These are phyloP conservation scores for Drepana falcataria DNA, from an alignment of 2,888 invertebrate genomes.

Conservation along the genomic window DNA sequence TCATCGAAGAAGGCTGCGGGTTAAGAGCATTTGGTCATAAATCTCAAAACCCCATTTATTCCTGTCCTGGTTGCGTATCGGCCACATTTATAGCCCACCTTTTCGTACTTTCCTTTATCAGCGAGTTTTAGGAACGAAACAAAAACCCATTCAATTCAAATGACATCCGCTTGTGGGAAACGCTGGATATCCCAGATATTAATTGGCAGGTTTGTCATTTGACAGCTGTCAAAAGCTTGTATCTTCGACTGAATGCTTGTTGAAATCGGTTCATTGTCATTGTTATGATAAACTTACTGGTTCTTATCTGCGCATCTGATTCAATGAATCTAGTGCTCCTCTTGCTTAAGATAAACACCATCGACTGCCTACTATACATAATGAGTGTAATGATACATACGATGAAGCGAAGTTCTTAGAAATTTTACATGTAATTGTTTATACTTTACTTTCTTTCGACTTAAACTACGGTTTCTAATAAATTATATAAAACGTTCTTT, in stretches of 20 bases:
- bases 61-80: slow-evolving; percentile 59
- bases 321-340: too few relatives aligned
- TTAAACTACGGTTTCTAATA: too few relatives aligned
- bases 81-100: slow-evolving; percentile 58
- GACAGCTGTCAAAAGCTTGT: not conserved
- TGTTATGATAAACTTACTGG: too few relatives aligned
- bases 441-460: too few relatives aligned
- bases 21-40: slow-evolving; percentile 75
- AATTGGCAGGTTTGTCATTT: slow-evolving; percentile 8
- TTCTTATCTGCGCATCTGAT: too few relatives aligned
- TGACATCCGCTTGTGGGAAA: slow-evolving; percentile 40
- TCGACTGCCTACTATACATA: too few relatives aligned
- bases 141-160: slow-evolving; percentile 62
- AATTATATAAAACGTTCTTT: too few relatives aligned
- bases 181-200: slow-evolving; percentile 22
- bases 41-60: slow-evolving; percentile 69
- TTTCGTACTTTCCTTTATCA: slow-evolving; percentile 58
- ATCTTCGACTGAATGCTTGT: not conserved
- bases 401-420: too few relatives aligned
- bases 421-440: too few relatives aligned
- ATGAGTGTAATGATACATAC: too few relatives aligned
- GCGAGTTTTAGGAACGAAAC: slow-evolving; percentile 45
- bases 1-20: slow-evolving; percentile 45
- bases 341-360: too few relatives aligned
- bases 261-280: not conserved